phyloP scores from a whole-genome alignment of 2,113 vertebrate genomes.

The Ptychochromis oligacanthus region DNA sequence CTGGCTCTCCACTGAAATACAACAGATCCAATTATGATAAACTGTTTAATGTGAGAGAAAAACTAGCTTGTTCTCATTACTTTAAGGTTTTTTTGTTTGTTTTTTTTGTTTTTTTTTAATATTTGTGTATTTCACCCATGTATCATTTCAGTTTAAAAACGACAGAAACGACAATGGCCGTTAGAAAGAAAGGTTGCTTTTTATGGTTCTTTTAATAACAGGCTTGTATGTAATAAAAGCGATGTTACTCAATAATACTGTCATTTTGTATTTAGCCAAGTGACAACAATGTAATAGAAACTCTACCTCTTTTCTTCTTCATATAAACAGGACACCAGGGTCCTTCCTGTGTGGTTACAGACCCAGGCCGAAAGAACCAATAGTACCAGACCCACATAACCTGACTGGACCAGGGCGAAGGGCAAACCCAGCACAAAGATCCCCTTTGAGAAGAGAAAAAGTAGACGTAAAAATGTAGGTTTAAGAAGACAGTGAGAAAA shows the following conservation, averaged over 20 bases:
- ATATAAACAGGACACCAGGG: slow-evolving; percentile 81
- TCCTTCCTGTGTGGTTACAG: slow-evolving; percentile 84
- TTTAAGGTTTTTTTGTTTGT: too few species aligned
- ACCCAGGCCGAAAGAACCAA: slow-evolving; percentile 78
- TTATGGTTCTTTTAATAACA: neutral
- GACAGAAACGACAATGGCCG: neutral
- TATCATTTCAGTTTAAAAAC: too few species aligned
- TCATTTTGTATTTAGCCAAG: neutral
- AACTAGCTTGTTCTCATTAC: neutral
- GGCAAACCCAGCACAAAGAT: slow-evolving; percentile 85
- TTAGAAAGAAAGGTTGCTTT: neutral
- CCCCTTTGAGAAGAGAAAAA: slow-evolving; percentile 68
- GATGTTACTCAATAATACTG: neutral
- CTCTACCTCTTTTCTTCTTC: slow-evolving; percentile 75
- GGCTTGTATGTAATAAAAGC: neutral
- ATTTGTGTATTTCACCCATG: neutral
- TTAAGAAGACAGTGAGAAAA: neutral
- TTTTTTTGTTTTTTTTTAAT: too few species aligned
- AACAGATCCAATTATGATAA: neutral
- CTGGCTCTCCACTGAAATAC: slow-evolving; percentile 35
- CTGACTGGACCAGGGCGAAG: slow-evolving; percentile 81
- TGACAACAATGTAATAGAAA: neutral
- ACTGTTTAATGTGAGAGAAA: neutral
- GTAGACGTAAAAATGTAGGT: neutral
- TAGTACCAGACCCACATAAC: slow-evolving; percentile 80